Evolutionary conservation across 2,797 vertebrate species (phyloP), one percentile per base, ranked within the genome.

Genomic region (Schizothorax lantsangensis): DNA sequence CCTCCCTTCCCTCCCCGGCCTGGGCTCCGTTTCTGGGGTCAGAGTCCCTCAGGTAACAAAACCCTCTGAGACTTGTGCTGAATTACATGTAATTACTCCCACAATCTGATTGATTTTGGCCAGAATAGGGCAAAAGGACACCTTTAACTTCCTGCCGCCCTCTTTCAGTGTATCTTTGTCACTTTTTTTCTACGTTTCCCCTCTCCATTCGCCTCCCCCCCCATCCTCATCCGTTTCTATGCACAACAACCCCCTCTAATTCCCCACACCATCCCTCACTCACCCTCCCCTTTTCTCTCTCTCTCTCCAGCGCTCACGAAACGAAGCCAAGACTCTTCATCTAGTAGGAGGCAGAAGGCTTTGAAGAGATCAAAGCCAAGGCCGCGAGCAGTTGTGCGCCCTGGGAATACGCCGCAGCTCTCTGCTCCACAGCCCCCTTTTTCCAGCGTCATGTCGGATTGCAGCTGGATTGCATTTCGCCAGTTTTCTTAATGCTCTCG

Each of bases 351-450:
- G 97, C 97, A 98, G 97, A 96, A 97, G 98, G 97, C 98, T 99
- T 99, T 99, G 98, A 99, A 99, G 97, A 99, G 98, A 99, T 99
- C 97, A 99, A 99, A 99, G 98, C 97, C 97, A 97, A 97, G 97
- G 98, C 98, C 97, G 97, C 97, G 93, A 98, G 98, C 98, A 98
- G 97, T 98, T 97, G 97, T 96, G 97, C 96, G 96, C 98, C 97
- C 97, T 98, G 98, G 98, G 98, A 99, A 98, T 98, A 98, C 95
- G 97, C 97, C 92, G 93, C 93, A 95, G 94, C 97, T 98, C 97
- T 98, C 97, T 97, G 97, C 97, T 98, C 97, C 95, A 97, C 97
- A 97, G 96, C 96, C 96, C 96, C 96, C 85, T 97, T 98, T 98
- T 95, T 97, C 96, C 96, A 98, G 96, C 97, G 96, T 98, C 97